These are phyloP conservation scores for Dicrostonyx torquatus DNA, from an alignment of 2,797 vertebrate species.

Conservation along the genomic window DNA sequence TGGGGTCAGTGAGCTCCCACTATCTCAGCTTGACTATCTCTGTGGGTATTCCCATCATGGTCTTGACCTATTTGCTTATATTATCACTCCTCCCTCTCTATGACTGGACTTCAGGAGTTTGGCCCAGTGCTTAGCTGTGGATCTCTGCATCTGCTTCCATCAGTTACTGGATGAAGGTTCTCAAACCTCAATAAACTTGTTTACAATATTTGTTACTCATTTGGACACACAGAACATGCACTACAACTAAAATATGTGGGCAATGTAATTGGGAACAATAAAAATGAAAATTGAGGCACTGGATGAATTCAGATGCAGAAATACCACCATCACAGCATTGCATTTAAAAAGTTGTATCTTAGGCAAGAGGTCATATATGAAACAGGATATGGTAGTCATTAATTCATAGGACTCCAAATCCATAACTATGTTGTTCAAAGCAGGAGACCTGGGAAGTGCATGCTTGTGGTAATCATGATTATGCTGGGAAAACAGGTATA, in stretches of 20 bases:
- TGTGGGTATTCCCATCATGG: no score
- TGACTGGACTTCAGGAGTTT: no score
- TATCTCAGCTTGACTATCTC: no score
- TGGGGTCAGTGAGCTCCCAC: no score
- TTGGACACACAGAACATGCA: not conserved
- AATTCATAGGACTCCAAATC: not conserved
- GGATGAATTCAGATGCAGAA: not conserved
- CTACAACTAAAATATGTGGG: not conserved
- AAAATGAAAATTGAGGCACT: not conserved
- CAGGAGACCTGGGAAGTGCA: not conserved
- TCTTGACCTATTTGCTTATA: no score
- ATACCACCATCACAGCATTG: not conserved
- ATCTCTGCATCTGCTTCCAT: no score
- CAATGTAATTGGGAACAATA: not conserved
- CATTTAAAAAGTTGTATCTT: conserved; percentile 31
- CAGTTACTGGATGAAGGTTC: no score
- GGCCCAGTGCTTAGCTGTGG: no score
- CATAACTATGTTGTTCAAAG: conserved; percentile 3
- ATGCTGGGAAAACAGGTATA: conserved; percentile 3
- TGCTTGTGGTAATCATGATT: not conserved
- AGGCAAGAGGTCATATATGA: not conserved
- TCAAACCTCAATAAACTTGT: conserved; percentile 11
- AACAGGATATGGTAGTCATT: not conserved
- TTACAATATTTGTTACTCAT: conserved; percentile 6
- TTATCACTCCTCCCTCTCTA: no score